Percentiles rank a stretch among this genome's conserved stretches.
Evolutionary conservation across 2,888 invertebrate species (phyloP).

Genomic region (Lamproptera curius): DNA sequence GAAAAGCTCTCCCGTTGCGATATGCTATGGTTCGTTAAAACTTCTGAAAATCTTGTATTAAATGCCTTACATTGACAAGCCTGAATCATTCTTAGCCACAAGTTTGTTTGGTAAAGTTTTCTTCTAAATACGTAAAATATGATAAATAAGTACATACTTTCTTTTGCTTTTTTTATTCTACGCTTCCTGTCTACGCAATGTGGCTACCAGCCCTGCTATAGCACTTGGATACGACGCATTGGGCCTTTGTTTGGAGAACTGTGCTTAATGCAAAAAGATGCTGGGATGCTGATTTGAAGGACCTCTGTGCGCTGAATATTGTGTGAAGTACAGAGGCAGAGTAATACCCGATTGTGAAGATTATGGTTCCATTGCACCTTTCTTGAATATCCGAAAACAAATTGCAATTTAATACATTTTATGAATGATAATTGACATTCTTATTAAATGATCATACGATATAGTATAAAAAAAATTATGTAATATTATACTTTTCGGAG

Average conservation of each 20-base stretch:
- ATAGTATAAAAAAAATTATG: too few species aligned
- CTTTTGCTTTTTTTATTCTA: background rate
- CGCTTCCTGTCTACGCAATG: background rate
- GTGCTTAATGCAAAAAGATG: conserved; percentile 93
- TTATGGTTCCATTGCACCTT: conserved; percentile 40
- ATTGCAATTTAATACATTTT: too few species aligned
- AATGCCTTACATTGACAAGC: background rate
- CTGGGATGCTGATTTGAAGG: conserved; percentile 91
- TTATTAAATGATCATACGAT: too few species aligned
- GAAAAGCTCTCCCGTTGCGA: background rate
- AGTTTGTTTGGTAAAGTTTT: background rate
- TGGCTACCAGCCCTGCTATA: background rate
- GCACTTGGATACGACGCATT: background rate
- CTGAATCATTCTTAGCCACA: background rate
- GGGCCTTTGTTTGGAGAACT: conserved; percentile 82
- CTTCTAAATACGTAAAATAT: background rate
- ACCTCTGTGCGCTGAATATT: conserved; percentile 89
- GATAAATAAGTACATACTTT: background rate
- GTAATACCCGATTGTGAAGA: conserved; percentile 91
- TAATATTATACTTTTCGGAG: too few species aligned
- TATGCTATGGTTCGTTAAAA: background rate
- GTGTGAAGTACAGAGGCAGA: conserved; percentile 88
- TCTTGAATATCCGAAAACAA: background rate
- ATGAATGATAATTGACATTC: too few species aligned
- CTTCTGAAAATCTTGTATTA: background rate